Evolutionary conservation across 2,113 vertebrate species (phyloP).

Genomic region (Danio rerio): GRCz12tu NC_133190.1:42159001-42159500

Average conservation of each 20-base stretch:
- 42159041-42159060: conserved; percentile 23
- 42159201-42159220: conserved; percentile 18
- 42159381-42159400: too few species aligned
- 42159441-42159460: too few species aligned
- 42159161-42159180: neutral
- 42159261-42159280: neutral
- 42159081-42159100: conserved; percentile 38
- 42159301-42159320: neutral
- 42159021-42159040: conserved; percentile 24
- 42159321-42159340: neutral
- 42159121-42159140: neutral
- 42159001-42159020: neutral
- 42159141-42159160: conserved; percentile 9
- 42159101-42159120: neutral
- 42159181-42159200: conserved; percentile 5
- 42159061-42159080: neutral
- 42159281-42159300: neutral
- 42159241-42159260: neutral
- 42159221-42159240: neutral
- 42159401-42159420: too few species aligned
- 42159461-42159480: too few species aligned
- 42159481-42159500: too few species aligned
- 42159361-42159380: too few species aligned
- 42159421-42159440: too few species aligned
- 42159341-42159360: too few species aligned